A percentile compares a stretch with the other conserved stretches of the same genome.
phyloP scores from a whole-genome alignment of 2,113 vertebrate species.

The Paramormyrops kingsleyae region DNA sequence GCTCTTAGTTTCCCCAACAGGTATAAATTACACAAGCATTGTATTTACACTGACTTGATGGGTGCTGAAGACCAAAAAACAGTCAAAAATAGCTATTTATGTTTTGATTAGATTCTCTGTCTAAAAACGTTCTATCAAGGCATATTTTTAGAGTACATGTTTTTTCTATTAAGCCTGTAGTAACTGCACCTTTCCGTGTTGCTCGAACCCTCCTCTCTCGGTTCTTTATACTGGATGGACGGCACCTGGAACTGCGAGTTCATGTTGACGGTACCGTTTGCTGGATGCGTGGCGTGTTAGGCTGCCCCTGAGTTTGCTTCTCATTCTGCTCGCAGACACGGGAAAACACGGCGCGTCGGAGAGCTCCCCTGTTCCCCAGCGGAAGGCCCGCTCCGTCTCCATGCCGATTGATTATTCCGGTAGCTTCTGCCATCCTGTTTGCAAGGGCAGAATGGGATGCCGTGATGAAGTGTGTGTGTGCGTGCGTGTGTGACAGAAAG shows the following conservation, averaged over 20 bases:
- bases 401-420: conserved; percentile 61
- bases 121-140: not conserved
- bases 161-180: not conserved
- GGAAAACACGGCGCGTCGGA: conserved; percentile 44
- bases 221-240: not conserved
- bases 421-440: conserved; percentile 31
- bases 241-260: not conserved
- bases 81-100: not conserved
- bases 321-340: conserved; percentile 38
- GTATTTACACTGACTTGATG: not conserved
- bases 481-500: not conserved
- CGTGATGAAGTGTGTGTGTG: not conserved
- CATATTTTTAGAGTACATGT: not conserved
- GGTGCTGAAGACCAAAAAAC: not conserved
- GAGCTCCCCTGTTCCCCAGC: conserved; percentile 29
- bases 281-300: not conserved
- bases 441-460: not conserved
- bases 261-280: not conserved
- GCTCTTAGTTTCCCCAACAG: not conserved
- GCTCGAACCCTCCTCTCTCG: not conserved
- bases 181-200: not conserved
- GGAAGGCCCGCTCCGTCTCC: conserved; percentile 58
- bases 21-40: not conserved
- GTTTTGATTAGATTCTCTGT: not conserved
- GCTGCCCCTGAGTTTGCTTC: not conserved